Evolutionary conservation across 2,113 vertebrate genomes (phyloP).

Genomic region (Heptranchias perlo): DNA sequence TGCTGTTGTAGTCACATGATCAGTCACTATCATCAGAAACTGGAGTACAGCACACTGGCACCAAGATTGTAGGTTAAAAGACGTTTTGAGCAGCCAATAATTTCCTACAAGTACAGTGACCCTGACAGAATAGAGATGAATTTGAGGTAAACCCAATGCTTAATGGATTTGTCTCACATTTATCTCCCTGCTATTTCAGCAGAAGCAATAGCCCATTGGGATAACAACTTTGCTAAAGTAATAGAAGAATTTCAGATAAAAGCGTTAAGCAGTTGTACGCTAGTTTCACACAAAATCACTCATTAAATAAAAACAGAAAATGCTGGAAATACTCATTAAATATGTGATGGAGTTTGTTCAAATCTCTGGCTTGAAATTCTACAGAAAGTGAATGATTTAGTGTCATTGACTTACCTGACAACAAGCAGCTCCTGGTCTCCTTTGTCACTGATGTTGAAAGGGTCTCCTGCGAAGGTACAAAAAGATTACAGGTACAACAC

Average conservation of each 20-base stretch:
- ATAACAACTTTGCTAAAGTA: background rate
- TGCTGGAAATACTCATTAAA: background rate
- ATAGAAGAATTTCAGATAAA: background rate
- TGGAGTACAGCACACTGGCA: background rate
- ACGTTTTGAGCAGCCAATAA: background rate
- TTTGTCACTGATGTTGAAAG: slow-evolving; percentile 67
- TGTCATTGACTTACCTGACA: slow-evolving; percentile 65
- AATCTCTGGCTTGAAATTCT: slow-evolving; percentile 13
- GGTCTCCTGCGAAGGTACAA: slow-evolving; percentile 63
- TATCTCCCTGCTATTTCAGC: background rate
- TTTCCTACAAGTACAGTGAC: background rate
- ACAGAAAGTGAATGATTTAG: background rate
- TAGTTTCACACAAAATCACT: background rate
- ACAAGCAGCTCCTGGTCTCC: slow-evolving; percentile 68
- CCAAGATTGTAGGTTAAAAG: background rate
- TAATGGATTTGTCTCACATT: background rate
- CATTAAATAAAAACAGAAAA: too few relatives aligned
- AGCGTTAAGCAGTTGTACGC: background rate
- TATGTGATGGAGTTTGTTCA: background rate
- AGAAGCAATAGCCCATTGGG: background rate
- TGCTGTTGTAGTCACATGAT: background rate
- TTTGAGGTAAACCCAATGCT: too few relatives aligned
- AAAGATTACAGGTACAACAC: background rate
- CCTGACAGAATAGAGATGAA: background rate
- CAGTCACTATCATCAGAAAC: background rate